Conservation (phyloP, 2,113 vertebrate species). For the Uropsilus gracilis region DNA sequence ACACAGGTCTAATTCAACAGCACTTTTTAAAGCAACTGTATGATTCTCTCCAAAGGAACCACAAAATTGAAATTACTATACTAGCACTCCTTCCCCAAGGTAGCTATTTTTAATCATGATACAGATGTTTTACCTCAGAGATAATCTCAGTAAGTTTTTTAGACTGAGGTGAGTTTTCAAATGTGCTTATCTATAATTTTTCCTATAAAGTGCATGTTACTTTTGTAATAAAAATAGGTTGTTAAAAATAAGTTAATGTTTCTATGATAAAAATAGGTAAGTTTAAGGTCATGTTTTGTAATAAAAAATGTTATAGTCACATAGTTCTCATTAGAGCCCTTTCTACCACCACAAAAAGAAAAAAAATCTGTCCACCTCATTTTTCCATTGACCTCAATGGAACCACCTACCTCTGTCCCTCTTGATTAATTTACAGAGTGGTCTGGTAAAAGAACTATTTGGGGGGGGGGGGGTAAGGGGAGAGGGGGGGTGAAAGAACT, state of each 20-base stretch:
- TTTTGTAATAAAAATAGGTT: neutral
- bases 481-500: neutral
- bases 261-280: constrained; percentile 12
- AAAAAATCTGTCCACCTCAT: neutral
- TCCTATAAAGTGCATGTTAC: neutral
- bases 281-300: neutral
- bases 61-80: constrained; percentile 50
- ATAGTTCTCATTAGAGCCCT: neutral
- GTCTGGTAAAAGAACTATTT: neutral
- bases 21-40: constrained; percentile 11
- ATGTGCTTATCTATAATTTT: neutral
- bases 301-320: neutral
- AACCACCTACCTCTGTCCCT: neutral
- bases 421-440: neutral
- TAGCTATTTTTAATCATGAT: neutral
- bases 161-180: neutral
- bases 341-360: neutral
- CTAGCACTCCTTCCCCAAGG: neutral
- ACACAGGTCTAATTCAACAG: neutral
- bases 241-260: neutral
- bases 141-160: constrained; percentile 27
- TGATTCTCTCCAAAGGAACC: constrained; percentile 6
- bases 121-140: neutral
- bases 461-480: no score
- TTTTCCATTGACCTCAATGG: neutral